These are phyloP conservation scores for Patiria pectinifera DNA, from an alignment of 53 echinoderm and acorn worm genomes.

Conservation along the genomic window DNA sequence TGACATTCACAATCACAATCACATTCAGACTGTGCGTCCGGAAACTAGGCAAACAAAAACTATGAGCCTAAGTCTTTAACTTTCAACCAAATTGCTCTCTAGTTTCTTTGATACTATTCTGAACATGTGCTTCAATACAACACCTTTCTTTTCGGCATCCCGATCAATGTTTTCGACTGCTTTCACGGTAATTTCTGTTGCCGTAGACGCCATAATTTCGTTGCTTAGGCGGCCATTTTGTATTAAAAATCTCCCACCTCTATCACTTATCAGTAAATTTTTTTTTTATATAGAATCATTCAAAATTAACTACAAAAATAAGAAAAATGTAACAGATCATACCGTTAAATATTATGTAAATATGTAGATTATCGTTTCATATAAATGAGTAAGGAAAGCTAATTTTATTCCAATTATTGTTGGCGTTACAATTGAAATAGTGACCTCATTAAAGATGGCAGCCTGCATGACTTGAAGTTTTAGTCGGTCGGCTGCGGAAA, in stretches of 20 bases:
- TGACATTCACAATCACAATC: not conserved
- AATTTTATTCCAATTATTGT: not conserved
- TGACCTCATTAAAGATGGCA: conserved; percentile 45
- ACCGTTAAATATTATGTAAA: not conserved
- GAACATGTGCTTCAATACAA: not conserved
- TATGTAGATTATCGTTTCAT: not conserved
- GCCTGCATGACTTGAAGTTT: conserved; percentile 59
- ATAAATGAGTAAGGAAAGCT: not conserved
- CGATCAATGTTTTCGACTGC: not conserved
- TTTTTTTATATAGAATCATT: not conserved
- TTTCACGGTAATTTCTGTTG: conserved; percentile 23
- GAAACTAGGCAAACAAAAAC: conserved; percentile 15
- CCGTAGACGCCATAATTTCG: conserved; percentile 51
- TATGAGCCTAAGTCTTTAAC: not conserved
- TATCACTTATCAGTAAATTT: not conserved
- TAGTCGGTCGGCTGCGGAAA: not conserved
- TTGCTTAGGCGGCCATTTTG: conserved; percentile 62
- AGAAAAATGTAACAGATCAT: not conserved
- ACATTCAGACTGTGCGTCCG: not conserved
- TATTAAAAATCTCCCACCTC: conserved; percentile 2
- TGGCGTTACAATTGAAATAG: not conserved
- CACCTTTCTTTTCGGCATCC: conserved; percentile 15
- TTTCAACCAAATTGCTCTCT: not conserved
- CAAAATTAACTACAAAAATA: not conserved
- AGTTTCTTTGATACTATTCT: not conserved